Evolutionary conservation across 2,888 invertebrate species (phyloP), one percentile per base, ranked within the genome.

Genomic region (Leucophora obtusa): DNA sequence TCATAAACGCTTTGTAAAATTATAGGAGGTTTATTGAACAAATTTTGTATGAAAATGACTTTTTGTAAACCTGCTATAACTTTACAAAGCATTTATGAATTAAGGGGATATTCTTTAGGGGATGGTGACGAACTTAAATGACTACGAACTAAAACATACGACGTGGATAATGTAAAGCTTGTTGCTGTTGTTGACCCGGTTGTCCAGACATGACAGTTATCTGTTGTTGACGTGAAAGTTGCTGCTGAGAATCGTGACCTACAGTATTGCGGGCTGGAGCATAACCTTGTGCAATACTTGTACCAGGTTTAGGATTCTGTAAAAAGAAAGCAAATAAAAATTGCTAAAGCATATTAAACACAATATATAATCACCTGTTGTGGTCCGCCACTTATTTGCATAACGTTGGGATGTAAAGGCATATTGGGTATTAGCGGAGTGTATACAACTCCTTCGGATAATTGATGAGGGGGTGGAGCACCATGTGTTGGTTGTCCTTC

Each of bases 251-350:
- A 54, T 88, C 88, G 7, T 85, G 84, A 18, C 84, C 83, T 15
- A 83, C 18, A 1, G 85, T 78, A 11, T 83, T 92, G 72, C 93
- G 93, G 82, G 95, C 93, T 1, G 96, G 95, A 0, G 96, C 95
- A 91, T 96, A 96, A 2, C 96, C 96, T 79, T 96, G 94, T 0
- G 96, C 95, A 80, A 96, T 96, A 85, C 95, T 95, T 79, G 96
- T 95, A 0, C 96, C 95, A 0, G 94, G 93, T 87, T 95, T 95
- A n/a, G 93, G 91, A 77, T 93, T 93, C 94, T 94, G 88, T 14
- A 5, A 18, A 68, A 50, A 47, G 10, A 62, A 43, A 50, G 1
- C 14, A 14, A 43, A 47, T 14, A 47, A 15, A n/a, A n/a, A 47
- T 2, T 7, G 7, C 6, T 18, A 50, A 35, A 60, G 10, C 11